These are phyloP conservation scores for Drosophila cognata DNA, from an alignment of 2,888 invertebrate species.

Conservation along the genomic window DNA sequence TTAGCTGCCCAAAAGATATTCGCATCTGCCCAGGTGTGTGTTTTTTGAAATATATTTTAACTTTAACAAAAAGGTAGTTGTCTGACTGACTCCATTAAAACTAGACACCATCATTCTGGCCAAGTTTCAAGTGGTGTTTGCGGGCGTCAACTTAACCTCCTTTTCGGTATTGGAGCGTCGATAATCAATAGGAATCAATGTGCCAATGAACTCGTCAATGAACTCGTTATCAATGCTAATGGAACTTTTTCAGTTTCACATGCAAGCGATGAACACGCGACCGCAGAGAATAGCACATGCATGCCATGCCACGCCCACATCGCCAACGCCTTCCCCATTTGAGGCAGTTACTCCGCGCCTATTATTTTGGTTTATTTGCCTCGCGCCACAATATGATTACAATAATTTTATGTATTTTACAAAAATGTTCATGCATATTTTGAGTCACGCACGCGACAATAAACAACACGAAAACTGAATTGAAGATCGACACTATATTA, in stretches of 20 bases:
- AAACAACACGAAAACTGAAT: slow-evolving; percentile 60
- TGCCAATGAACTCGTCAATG: slow-evolving; percentile 77
- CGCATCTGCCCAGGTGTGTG: neutral
- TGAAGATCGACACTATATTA: slow-evolving; percentile 67
- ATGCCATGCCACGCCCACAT: slow-evolving; percentile 30
- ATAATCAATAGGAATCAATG: slow-evolving; percentile 69
- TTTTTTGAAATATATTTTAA: neutral
- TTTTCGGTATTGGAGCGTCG: slow-evolving; percentile 22
- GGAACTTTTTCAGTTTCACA: slow-evolving; percentile 36
- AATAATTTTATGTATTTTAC: slow-evolving; percentile 63
- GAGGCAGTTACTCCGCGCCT: slow-evolving; percentile 29
- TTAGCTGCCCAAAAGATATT: neutral
- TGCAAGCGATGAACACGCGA: slow-evolving; percentile 49
- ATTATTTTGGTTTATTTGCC: slow-evolving; percentile 26
- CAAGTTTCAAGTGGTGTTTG: slow-evolving; percentile 23
- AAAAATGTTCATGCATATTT: slow-evolving; percentile 55
- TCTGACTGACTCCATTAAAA: neutral
- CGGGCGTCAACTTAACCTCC: slow-evolving; percentile 15
- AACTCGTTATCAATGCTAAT: slow-evolving; percentile 75
- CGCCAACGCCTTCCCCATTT: neutral
- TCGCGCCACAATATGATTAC: slow-evolving; percentile 60
- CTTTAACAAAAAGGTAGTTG: neutral
- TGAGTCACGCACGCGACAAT: slow-evolving; percentile 67
- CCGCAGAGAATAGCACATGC: slow-evolving; percentile 25
- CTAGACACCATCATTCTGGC: neutral